Percentiles rank a stretch among this genome's conserved stretches.
These are phyloP conservation scores for Drosophila algonquin DNA, from an alignment of 2,888 invertebrate genomes.

Conservation along the genomic window DNA sequence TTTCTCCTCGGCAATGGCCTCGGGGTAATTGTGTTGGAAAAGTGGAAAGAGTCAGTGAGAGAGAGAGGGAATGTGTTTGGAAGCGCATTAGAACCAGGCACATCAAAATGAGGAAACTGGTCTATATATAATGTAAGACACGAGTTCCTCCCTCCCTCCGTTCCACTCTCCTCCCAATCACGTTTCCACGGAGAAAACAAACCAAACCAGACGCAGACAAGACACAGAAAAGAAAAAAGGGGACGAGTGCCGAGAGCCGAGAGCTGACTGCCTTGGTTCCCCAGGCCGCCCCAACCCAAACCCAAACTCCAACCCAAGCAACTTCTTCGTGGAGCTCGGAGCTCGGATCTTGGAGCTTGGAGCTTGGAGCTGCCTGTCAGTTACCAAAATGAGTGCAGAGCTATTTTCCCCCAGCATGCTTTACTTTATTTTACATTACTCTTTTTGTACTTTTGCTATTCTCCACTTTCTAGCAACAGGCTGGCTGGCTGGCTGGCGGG, in stretches of 20 bases:
- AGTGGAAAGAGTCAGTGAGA: background rate
- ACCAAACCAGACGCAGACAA: slow-evolving; percentile 55
- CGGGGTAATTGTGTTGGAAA: slow-evolving; percentile 50
- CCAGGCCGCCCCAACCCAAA: background rate
- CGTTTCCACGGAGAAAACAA: slow-evolving; percentile 57
- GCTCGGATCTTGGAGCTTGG: background rate
- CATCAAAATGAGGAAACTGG: slow-evolving; percentile 64
- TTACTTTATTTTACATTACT: slow-evolving; percentile 51
- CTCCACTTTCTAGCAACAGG: slow-evolving; percentile 71
- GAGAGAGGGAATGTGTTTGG: slow-evolving; percentile 15
- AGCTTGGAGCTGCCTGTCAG: slow-evolving; percentile 54
- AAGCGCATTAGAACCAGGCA: slow-evolving; percentile 54
- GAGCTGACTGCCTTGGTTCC: slow-evolving; percentile 20
- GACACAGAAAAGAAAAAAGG: slow-evolving; percentile 44
- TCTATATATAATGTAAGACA: slow-evolving; percentile 60
- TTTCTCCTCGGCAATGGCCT: slow-evolving; percentile 6
- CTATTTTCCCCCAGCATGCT: slow-evolving; percentile 74
- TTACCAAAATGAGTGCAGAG: slow-evolving; percentile 80
- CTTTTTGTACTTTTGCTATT: slow-evolving; percentile 34
- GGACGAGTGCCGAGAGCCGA: slow-evolving; percentile 41
- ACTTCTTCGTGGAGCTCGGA: background rate
- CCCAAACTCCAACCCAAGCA: background rate
- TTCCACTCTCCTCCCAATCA: slow-evolving; percentile 34
- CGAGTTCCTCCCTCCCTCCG: slow-evolving; percentile 51
- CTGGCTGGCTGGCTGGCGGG: slow-evolving; percentile 49